phyloP scores from a whole-genome alignment of 2,113 vertebrate genomes.

The Pedionomus torquatus region DNA sequence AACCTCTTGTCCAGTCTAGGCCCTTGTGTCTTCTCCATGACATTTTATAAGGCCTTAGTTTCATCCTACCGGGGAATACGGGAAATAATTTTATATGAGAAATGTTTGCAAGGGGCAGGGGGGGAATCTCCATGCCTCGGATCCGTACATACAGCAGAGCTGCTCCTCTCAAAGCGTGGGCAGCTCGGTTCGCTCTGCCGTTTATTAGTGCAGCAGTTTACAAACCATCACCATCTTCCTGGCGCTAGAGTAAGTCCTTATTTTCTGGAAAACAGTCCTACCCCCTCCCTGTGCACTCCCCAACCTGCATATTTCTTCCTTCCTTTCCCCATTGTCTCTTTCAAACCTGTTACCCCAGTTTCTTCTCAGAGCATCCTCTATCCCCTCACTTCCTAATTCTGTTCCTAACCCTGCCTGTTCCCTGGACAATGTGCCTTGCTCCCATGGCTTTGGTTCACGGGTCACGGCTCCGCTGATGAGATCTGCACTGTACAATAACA shows the following conservation, averaged over 20 bases:
- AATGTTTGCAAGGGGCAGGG: not conserved
- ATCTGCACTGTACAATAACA: not conserved
- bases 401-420: not conserved
- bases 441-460: accelerated
- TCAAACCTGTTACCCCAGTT: not conserved
- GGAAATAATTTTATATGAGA: not conserved
- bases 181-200: not conserved
- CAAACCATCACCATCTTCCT: not conserved
- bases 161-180: not conserved
- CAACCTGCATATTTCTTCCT: not conserved
- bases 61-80: not conserved
- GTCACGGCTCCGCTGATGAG: not conserved
- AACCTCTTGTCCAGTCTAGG: not conserved
- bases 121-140: not conserved
- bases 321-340: not conserved
- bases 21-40: not conserved
- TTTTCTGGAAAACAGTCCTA: not conserved
- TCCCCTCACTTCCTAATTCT: not conserved
- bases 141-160: not conserved
- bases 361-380: not conserved
- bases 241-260: not conserved
- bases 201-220: not conserved
- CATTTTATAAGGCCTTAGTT: not conserved
- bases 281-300: accelerated
- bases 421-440: not conserved